Evolutionary conservation across 2,888 invertebrate species (phyloP).

Genomic region (Erebia epiphron): DNA sequence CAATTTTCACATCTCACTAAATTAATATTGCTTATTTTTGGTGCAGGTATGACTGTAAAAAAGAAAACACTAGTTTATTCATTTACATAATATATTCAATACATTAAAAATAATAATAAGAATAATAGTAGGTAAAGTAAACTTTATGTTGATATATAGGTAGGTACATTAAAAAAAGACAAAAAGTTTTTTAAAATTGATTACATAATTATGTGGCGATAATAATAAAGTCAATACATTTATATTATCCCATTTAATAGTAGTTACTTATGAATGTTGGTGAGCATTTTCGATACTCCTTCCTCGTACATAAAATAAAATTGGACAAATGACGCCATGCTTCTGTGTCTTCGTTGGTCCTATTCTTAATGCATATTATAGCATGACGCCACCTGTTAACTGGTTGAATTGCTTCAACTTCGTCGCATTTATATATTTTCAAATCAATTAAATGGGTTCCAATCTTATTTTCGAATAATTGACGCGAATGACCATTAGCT

Average conservation of each 20-base stretch:
- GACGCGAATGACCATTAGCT: not conserved
- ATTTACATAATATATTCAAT: not conserved
- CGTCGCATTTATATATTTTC: not conserved
- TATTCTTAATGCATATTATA: not conserved
- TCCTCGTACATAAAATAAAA: not conserved
- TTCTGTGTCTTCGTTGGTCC: not conserved
- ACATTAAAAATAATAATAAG: not conserved
- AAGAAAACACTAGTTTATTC: not conserved
- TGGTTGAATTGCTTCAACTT: not conserved
- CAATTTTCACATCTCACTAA: conserved; percentile 6
- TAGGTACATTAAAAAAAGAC: not conserved
- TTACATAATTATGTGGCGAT: not conserved
- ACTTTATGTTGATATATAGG: not conserved
- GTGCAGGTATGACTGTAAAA: not conserved
- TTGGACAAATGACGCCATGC: not conserved
- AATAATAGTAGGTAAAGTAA: not conserved
- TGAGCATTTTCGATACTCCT: not conserved
- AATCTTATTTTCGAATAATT: not conserved
- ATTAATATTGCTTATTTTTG: not conserved
- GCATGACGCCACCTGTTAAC: conserved; percentile 7
- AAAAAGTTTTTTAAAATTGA: not conserved
- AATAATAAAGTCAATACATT: not conserved
- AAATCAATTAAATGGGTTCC: not conserved
- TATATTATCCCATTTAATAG: not conserved
- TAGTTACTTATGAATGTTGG: conserved; percentile 3